Evolutionary conservation across 2,888 invertebrate species (phyloP), one percentile per base, ranked within the genome.

Genomic region (Eurois occulta): DNA sequence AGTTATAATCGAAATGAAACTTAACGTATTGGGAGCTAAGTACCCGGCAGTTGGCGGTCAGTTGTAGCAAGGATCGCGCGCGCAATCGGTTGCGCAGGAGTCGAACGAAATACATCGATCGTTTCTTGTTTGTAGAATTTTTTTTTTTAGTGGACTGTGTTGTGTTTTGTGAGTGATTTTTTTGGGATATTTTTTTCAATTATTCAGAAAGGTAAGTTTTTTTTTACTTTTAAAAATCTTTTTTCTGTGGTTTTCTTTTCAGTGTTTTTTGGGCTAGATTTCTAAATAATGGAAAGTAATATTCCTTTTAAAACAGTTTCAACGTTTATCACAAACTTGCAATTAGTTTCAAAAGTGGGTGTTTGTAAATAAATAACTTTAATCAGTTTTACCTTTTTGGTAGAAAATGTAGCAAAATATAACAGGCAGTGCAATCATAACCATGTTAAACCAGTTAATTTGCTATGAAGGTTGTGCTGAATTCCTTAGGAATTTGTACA

Each of bases 11-110:
- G 55, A 58, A 72, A 32, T 60, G 60, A 46, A 70, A 60, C 43
- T 52, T 35, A 64, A 58, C 69, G 73, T 75, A 55, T 71, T 72
- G 65, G 62, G 60, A 65, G 43, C 46, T 41, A 41, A 64, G 13
- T 48, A 28, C 41, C 21, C 55, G n/a, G 28, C 82, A 88, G 87
- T 87, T 76, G 38, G 55, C 76, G 79, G 72, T 77, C 79, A 74
- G 85, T 78, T 41, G 80, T 72, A 43, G 70, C 13, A 76, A 75
- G 64, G 60, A 67, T 66, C 68, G 77, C 84, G 72, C 88, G 87
- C 77, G 70, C 64, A 35, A 13, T 65, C 28, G n/a, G 55, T 43
- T 81, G 87, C 87, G 85, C 85, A 58, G 13, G 81, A 85, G 83
- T 77, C 18, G 73, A 68, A 76, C 78, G 80, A 74, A 72, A 78